Conservation (phyloP, 2,113 vertebrate species). For the Collichthys lucidus region DNA sequence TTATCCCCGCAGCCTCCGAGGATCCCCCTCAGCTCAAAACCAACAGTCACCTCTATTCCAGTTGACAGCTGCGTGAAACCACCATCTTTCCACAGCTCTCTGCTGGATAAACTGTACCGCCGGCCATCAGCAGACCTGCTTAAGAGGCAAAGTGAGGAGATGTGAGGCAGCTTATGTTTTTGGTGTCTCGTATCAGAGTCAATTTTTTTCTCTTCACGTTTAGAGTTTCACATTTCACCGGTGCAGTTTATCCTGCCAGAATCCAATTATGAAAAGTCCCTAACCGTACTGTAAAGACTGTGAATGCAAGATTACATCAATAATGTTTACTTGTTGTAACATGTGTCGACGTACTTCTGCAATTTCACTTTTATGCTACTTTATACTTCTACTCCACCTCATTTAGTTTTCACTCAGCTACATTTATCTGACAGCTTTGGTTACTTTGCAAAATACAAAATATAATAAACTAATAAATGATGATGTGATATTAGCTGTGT, state of each 20-base stretch:
- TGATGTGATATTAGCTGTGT: neutral
- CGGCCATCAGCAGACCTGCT: constrained; percentile 32
- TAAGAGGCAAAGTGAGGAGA: neutral
- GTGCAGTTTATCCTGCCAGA: constrained; percentile 31
- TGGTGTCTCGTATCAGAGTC: constrained; percentile 20
- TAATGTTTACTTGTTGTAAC: neutral
- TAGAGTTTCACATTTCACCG: neutral
- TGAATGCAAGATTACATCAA: neutral
- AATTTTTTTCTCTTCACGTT: neutral
- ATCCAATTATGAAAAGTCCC: constrained; percentile 1
- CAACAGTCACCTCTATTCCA: constrained; percentile 58
- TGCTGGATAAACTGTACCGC: constrained; percentile 39
- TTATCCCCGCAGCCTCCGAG: constrained; percentile 50
- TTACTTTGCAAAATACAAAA: neutral
- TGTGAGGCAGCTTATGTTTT: constrained; percentile 16
- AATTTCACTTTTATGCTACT: neutral
- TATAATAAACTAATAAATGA: neutral
- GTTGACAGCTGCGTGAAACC: constrained; percentile 74
- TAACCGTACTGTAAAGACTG: neutral
- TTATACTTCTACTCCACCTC: neutral
- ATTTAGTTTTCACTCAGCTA: neutral
- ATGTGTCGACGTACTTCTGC: neutral
- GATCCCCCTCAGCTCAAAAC: constrained; percentile 60
- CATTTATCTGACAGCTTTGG: neutral
- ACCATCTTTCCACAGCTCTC: constrained; percentile 66